These are phyloP conservation scores for Anguilla japonica DNA, from an alignment of 2,113 vertebrate genomes.

Conservation along the genomic window DNA sequence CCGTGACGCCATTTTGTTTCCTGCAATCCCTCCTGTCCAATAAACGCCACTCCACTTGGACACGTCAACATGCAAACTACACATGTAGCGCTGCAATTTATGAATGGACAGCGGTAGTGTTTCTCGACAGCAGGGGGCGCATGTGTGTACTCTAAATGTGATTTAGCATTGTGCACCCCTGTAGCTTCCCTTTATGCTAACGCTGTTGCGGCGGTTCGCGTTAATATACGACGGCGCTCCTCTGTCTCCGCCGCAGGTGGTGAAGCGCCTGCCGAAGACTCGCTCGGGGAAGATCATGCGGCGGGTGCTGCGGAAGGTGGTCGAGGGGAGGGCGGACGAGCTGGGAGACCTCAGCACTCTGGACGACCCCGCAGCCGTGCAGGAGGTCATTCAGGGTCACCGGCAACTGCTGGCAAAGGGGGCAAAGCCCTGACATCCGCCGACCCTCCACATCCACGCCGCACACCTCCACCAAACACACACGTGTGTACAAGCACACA, in stretches of 20 bases:
- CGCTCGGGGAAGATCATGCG: slow-evolving; percentile 79
- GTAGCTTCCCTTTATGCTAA: too few species aligned
- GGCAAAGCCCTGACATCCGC: neutral
- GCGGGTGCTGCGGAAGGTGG: slow-evolving; percentile 71
- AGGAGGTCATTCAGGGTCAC: slow-evolving; percentile 69
- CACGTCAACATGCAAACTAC: too few species aligned
- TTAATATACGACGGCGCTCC: neutral
- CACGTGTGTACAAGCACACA: neutral
- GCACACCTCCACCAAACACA: neutral
- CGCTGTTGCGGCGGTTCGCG: too few species aligned
- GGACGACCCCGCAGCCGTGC: slow-evolving; percentile 64
- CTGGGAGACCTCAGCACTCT: slow-evolving; percentile 76
- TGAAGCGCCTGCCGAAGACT: slow-evolving; percentile 71
- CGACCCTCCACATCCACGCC: neutral
- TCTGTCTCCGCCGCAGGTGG: slow-evolving; percentile 46
- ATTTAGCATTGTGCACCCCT: too few species aligned
- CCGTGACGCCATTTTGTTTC: too few species aligned
- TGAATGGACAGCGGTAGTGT: too few species aligned
- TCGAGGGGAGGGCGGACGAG: slow-evolving; percentile 62
- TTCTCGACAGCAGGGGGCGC: too few species aligned
- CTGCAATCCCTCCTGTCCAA: too few species aligned
- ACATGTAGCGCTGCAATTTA: too few species aligned
- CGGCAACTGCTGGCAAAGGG: slow-evolving; percentile 42
- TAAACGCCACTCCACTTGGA: too few species aligned
- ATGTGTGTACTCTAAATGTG: too few species aligned